phyloP scores from a whole-genome alignment of 2,113 vertebrate genomes.

The Actenoides lindsayi region DNA sequence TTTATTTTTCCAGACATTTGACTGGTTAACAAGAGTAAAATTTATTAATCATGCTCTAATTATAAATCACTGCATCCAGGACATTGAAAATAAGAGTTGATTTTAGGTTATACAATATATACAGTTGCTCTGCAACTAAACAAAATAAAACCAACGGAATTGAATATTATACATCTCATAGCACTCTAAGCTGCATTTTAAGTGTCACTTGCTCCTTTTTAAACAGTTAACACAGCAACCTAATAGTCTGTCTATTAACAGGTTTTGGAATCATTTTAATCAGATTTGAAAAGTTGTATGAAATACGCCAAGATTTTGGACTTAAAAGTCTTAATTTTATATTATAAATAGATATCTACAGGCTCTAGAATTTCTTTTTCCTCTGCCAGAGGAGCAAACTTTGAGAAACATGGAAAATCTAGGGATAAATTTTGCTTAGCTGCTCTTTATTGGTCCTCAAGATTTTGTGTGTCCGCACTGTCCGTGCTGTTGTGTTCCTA shows the following conservation, averaged over 20 bases:
- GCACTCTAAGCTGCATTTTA: slow-evolving; percentile 63
- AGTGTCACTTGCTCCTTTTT: slow-evolving; percentile 57
- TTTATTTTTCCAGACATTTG: slow-evolving; percentile 87
- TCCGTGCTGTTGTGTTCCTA: not conserved
- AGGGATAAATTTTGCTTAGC: slow-evolving; percentile 34
- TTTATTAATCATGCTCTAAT: slow-evolving; percentile 80
- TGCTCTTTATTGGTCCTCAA: slow-evolving; percentile 54
- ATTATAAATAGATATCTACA: slow-evolving; percentile 82
- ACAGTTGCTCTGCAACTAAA: slow-evolving; percentile 95
- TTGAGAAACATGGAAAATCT: slow-evolving; percentile 23
- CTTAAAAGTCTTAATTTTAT: slow-evolving; percentile 66
- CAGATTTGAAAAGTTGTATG: slow-evolving; percentile 48
- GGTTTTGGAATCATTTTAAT: not conserved
- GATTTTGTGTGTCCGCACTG: slow-evolving; percentile 12
- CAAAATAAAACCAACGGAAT: slow-evolving; percentile 77
- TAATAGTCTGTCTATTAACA: slow-evolving; percentile 43
- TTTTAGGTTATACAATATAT: slow-evolving; percentile 84
- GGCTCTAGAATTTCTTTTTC: slow-evolving; percentile 53
- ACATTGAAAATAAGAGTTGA: slow-evolving; percentile 82
- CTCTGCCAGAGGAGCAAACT: slow-evolving; percentile 61
- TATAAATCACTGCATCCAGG: slow-evolving; percentile 82
- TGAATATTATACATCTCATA: slow-evolving; percentile 80
- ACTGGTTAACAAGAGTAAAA: slow-evolving; percentile 79
- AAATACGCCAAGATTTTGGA: slow-evolving; percentile 41
- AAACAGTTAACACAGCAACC: slow-evolving; percentile 60